These are phyloP conservation scores for Eulemur rufifrons DNA, from an alignment of 2,113 vertebrate species.

Conservation along the genomic window DNA sequence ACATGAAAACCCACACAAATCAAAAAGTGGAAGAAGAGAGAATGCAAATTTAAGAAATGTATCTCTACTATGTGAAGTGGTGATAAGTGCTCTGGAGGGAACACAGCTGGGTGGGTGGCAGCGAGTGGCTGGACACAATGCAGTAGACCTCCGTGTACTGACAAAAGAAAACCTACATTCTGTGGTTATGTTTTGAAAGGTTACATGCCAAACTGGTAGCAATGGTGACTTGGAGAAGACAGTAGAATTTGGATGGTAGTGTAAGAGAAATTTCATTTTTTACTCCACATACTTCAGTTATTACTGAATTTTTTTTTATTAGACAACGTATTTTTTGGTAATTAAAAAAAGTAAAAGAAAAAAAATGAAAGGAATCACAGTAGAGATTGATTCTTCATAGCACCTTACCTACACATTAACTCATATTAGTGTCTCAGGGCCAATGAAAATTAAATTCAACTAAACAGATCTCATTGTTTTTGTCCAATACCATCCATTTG, in stretches of 20 bases:
- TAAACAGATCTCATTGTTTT: background rate
- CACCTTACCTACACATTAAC: background rate
- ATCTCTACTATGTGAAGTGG: background rate
- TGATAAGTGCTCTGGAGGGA: background rate
- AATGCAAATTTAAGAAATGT: background rate
- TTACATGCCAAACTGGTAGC: background rate
- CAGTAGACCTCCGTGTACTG: background rate
- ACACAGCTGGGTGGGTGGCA: background rate
- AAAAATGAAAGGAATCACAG: background rate
- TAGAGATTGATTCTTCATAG: background rate
- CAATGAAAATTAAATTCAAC: background rate
- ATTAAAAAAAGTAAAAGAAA: background rate
- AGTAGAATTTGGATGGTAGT: background rate
- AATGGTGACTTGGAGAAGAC: background rate
- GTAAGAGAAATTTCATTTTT: background rate
- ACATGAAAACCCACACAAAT: background rate
- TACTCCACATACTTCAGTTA: background rate
- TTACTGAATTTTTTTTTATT: background rate
- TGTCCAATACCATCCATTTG: background rate
- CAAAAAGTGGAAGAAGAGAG: background rate
- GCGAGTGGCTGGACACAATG: accelerated
- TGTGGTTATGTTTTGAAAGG: background rate
- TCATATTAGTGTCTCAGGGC: background rate
- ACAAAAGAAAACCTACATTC: background rate
- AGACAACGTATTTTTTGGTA: background rate